These are phyloP conservation scores for Deroplatys truncata DNA, from an alignment of 2,888 invertebrate genomes.

Conservation along the genomic window DNA sequence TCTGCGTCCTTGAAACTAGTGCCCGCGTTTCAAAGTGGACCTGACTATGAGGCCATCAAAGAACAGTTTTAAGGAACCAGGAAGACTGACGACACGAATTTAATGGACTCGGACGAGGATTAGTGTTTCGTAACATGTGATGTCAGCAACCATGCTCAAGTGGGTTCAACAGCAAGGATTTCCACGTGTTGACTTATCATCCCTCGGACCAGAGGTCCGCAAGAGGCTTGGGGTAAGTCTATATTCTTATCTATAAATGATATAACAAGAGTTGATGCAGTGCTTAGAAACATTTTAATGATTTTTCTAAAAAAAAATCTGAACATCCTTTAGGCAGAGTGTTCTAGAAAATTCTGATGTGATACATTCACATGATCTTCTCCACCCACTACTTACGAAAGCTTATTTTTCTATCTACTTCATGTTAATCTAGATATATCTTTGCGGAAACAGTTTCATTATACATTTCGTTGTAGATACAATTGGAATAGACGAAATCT, in stretches of 20 bases:
- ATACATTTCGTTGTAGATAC: no score
- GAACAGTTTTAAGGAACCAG: background rate
- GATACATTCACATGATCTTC: no score
- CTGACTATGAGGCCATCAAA: background rate
- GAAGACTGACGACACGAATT: background rate
- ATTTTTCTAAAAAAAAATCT: no score
- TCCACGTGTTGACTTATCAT: background rate
- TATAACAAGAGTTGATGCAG: background rate
- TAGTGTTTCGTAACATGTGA: background rate
- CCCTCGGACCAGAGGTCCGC: background rate
- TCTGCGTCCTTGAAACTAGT: background rate
- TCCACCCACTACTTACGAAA: no score
- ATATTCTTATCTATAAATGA: background rate
- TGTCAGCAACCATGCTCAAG: slow-evolving; percentile 18
- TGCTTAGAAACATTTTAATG: no score
- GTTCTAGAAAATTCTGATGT: no score
- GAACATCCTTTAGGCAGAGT: no score
- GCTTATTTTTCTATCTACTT: no score
- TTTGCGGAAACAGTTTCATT: no score
- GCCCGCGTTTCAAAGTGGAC: background rate
- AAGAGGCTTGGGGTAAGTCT: slow-evolving; percentile 9
- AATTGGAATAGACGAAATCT: no score
- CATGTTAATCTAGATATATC: no score
- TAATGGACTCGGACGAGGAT: background rate
- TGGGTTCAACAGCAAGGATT: slow-evolving; percentile 7